Percentiles rank a stretch among this genome's conserved stretches.
Evolutionary conservation across 1,140 invertebrate species (phyloP).

Genomic region (Propsilocerus akamusi): DNA sequence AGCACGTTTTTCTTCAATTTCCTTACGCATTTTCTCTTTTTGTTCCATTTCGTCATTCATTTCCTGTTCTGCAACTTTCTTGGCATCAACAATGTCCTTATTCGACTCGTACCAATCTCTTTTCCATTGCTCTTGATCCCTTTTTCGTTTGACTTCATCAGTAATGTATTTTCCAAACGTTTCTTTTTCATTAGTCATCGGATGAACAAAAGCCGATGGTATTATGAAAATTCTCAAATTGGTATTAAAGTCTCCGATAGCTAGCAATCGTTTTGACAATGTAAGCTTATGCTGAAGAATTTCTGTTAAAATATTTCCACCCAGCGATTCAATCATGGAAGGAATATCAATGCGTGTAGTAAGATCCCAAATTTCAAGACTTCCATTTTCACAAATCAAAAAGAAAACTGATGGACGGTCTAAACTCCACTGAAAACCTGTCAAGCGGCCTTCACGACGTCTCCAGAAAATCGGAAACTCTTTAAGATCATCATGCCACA

Average conservation of each 20-base stretch:
- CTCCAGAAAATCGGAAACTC: constrained; percentile 32
- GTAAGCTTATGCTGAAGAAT: constrained; percentile 29
- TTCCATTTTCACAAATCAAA: constrained; percentile 29
- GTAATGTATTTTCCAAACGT: constrained; percentile 6
- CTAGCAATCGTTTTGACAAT: constrained; percentile 28
- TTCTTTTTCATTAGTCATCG: constrained; percentile 13
- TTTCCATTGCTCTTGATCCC: constrained; percentile 16
- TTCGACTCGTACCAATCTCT: constrained; percentile 19
- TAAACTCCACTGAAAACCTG: constrained; percentile 29
- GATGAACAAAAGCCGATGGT: constrained; percentile 25
- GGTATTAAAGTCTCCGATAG: constrained; percentile 36
- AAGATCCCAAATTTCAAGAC: constrained; percentile 36
- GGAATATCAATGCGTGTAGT: constrained; percentile 28
- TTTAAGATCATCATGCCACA: constrained; percentile 32
- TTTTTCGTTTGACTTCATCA: constrained; percentile 15
- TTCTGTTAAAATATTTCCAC: constrained; percentile 26
- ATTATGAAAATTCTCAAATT: constrained; percentile 35
- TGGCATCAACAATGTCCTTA: constrained; percentile 21
- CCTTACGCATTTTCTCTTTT: constrained; percentile 10
- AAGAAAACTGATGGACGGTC: constrained; percentile 27
- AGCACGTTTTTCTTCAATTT: not conserved
- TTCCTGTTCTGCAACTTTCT: constrained; percentile 15
- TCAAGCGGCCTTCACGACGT: constrained; percentile 26
- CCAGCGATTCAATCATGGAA: constrained; percentile 23
- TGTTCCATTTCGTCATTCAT: constrained; percentile 18